Base-by-base conservation (phyloP, 2,113 vertebrate genomes). In the Petaurus breviceps region DNA sequence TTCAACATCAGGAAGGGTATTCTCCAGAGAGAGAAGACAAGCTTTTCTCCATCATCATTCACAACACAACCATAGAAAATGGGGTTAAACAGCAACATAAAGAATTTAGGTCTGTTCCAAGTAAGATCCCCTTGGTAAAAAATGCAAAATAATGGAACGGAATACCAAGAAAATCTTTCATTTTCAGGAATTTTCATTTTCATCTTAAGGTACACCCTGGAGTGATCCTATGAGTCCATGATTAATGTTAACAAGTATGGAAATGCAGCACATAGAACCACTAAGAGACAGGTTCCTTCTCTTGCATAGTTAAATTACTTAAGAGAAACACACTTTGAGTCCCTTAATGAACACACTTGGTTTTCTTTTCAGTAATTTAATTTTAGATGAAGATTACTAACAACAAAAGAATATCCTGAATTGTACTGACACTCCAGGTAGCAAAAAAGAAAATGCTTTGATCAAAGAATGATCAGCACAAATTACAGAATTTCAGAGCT, bases 51-150 rank as follows among this genome's bases (percentile, higher is more conserved):
- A 77, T 77, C 37, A 68, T 77, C 37, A 68, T 77, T 52, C 3
- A 92, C 46, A 11, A 50, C 3, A 55, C 16, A 14, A 37, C 22
- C 53, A 91, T 26, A 84, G 43, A 1, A 47, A 94, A 57, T 12
- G 12, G 31, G 0, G 46, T 47, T 92, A 1, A 68, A 96, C 47
- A 31, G 28, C 14, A 93, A 26, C 43, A 57, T 90, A 50, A 92
- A 93, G 19, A 84, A 94, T 91, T 95, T 96, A 51, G 94, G 49
- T 96, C 91, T 96, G 57, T 77, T 47, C 3, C 51, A 89, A 92
- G n/a, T 54, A 53, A 96, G 19, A 93, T 25, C 91, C 49, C 43
- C 10, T 61, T 54, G 14, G 93, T 84, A 68, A 68, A 37, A 95
- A 52, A 84, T 37, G 8, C 89, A 91, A 94, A 92, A 90, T 0